phyloP scores from a whole-genome alignment of 64 coral and sea anemone species.

The Porites australiensis region DNA sequence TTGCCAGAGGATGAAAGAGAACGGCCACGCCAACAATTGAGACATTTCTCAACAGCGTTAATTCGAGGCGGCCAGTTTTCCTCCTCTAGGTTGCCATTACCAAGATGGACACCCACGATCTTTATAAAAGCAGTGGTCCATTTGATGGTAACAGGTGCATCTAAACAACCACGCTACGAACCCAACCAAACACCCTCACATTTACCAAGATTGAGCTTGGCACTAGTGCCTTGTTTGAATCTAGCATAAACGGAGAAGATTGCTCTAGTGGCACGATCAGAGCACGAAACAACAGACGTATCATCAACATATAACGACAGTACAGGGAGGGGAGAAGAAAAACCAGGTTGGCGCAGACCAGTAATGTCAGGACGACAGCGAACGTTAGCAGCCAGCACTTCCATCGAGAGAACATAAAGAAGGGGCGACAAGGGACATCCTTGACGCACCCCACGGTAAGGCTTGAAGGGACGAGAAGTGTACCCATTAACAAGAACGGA shows the following conservation, averaged over 20 bases:
- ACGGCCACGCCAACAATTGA: neutral
- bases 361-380: neutral
- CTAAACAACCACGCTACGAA: neutral
- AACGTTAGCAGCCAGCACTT: conserved; percentile 15
- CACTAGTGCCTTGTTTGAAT: conserved; percentile 38
- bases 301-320: conserved; percentile 45
- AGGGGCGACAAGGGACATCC: conserved; percentile 44
- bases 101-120: conserved; percentile 1
- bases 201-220: conserved; percentile 4
- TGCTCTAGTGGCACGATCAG: neutral
- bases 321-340: no score
- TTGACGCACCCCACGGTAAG: conserved; percentile 54
- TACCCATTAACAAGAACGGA: conserved; percentile 46
- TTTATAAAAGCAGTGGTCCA: neutral
- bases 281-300: neutral
- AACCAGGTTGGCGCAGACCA: neutral
- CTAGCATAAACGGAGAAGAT: neutral
- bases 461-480: neutral
- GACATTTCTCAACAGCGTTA: neutral
- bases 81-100: neutral
- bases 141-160: neutral
- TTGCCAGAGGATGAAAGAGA: neutral
- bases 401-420: conserved; percentile 30
- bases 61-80: conserved; percentile 18
- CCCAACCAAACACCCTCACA: conserved; percentile 40